phyloP scores from a whole-genome alignment of 2,888 invertebrate genomes.

The Argyresthia goedartella region DNA sequence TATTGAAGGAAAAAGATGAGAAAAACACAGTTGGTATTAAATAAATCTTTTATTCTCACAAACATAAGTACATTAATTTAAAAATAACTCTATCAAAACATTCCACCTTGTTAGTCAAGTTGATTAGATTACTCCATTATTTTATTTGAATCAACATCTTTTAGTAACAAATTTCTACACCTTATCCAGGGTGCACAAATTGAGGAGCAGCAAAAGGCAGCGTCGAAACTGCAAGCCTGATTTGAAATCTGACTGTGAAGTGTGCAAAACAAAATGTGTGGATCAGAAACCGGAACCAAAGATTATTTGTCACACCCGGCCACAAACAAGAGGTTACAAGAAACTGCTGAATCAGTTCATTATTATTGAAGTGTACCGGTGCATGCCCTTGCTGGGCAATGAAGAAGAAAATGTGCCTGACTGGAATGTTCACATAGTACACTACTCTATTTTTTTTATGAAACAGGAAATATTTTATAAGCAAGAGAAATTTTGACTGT shows the following conservation, averaged over 20 bases:
- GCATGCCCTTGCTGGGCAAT: constrained; percentile 52
- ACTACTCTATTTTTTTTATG: constrained; percentile 35
- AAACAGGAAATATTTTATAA: constrained; percentile 3
- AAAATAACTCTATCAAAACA: neutral
- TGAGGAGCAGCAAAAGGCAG: constrained; percentile 5
- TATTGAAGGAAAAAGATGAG: too few relatives aligned
- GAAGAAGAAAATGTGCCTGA: constrained; percentile 36
- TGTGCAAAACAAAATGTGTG: constrained; percentile 12
- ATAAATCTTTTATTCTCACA: constrained; percentile 31
- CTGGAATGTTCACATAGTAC: constrained; percentile 48
- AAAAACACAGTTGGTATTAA: too few relatives aligned
- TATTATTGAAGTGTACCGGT: constrained; percentile 42
- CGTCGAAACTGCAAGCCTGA: constrained; percentile 4
- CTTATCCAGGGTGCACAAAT: neutral
- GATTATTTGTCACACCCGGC: constrained; percentile 15
- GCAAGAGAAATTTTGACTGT: too few relatives aligned
- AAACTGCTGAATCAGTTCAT: constrained; percentile 25
- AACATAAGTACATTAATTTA: constrained; percentile 47
- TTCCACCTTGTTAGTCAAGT: neutral
- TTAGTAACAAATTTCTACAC: neutral
- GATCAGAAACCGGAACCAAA: constrained; percentile 18
- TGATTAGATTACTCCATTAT: too few relatives aligned
- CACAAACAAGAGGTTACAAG: constrained; percentile 33
- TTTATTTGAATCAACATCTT: too few relatives aligned
- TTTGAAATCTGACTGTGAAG: neutral